Evolutionary conservation across 92 coral and sea anemone genomes (phyloP), one percentile per base, ranked within the genome.

Genomic region (Epizoanthus scotinus): DNA sequence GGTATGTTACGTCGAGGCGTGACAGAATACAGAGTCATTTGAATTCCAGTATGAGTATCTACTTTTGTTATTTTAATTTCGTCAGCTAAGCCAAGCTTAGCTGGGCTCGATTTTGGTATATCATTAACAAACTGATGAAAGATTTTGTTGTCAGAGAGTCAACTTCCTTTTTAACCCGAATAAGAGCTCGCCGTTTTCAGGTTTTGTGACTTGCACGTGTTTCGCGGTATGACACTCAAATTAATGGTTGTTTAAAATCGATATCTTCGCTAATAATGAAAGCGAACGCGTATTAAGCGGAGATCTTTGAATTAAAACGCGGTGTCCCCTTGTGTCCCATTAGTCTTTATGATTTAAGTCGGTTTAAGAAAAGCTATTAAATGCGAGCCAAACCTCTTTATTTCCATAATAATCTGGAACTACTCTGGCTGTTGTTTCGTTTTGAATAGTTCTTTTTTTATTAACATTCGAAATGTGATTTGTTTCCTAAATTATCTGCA

Each of bases 61-160:
- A 47, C 26, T 49, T 38, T 6, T 75, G 19, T 34, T 34, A 40
- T 27, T 74, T 54, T 40, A 17, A 19, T 57, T 74, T 74, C 34
- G 58, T 42, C 8, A 44, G 28, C 36, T 57, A 52, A 38, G 58
- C 68, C 26, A 22, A 74, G 52, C 80, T 21, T 5, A 59, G 12
- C 13, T 34, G 19, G 55, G 52, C 7, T 59, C 56, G 36, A 31
- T 6, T 63, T 21, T 26, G 38, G 34, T 20, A 29, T 58, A 57
- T 58, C 42, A 36, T 75, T 75, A 38, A 36, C 68, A 59, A 58
- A 75, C 81, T 60, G 68, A 75, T 60, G 67, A 75, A 75, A 74
- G 67, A 52, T 40, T 75, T 59, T 20, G 66, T 44, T 74, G 81
- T 34, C 56, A 44, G 15, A 9, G 26, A 21, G 18, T 21, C 75